These are phyloP conservation scores for Blastobasis adustella DNA, from an alignment of 2,888 invertebrate species.

Conservation along the genomic window DNA sequence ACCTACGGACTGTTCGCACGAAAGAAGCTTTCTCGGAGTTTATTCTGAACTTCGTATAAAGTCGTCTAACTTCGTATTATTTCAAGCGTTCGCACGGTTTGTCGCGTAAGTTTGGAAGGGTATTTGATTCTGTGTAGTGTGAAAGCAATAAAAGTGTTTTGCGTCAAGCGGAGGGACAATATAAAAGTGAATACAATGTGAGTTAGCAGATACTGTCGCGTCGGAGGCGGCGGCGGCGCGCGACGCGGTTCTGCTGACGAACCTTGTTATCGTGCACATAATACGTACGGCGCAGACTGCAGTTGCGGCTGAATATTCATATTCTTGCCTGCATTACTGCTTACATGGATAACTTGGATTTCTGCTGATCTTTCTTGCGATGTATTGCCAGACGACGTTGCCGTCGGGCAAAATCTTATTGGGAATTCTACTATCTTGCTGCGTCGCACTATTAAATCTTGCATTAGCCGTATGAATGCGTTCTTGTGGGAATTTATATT, in stretches of 20 bases:
- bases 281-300: constrained; percentile 35
- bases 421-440: no score
- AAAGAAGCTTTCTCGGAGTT: constrained; percentile 14
- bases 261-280: constrained; percentile 64
- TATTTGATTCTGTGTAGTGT: constrained; percentile 1
- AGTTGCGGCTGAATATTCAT: constrained; percentile 63
- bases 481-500: no score
- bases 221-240: constrained; percentile 16
- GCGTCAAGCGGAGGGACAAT: constrained; percentile 39
- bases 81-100: constrained; percentile 9
- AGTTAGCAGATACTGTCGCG: constrained; percentile 43
- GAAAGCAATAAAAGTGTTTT: constrained; percentile 17
- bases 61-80: constrained; percentile 13
- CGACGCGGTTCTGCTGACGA: constrained; percentile 59
- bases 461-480: no score
- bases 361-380: constrained; percentile 19
- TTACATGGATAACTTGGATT: constrained; percentile 26
- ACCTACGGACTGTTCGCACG: constrained; percentile 17
- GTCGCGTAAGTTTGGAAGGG: constrained; percentile 9
- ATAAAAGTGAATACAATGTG: constrained; percentile 27
- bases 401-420: no score
- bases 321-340: constrained; percentile 36
- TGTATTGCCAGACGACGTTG: no score
- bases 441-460: no score
- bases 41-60: constrained; percentile 9